Base-by-base conservation (phyloP, 2,888 invertebrate species). In the Eupsilia transversa region DNA sequence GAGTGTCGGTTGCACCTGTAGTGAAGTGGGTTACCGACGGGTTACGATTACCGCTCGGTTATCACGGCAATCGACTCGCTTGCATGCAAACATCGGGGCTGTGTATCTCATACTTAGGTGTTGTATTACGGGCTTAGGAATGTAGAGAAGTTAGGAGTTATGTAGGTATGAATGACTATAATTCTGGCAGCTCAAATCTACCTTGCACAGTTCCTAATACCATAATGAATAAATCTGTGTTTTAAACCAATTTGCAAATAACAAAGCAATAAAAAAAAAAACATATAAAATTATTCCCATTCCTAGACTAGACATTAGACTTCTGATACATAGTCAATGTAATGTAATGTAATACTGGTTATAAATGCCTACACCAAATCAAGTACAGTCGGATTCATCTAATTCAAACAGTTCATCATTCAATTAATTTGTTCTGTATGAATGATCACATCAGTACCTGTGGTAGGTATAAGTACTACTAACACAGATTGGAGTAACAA, bases 1-100 rank as follows among this genome's bases (percentile, higher is more conserved):
- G 20, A 54, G 57, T 66, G 54, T 60, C 59, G 49, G 66, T 72
- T 43, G 38, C 76, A 80, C 80, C 79, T 83, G 74, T 79, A 67
- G 54, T 54, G 27, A 70, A 74, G 57, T 73, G 33, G 83, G 83
- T 78, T 78, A 66, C 60, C 33, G 46, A 23, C 61, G 30, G 67
- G 64, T 67, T 70, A 59, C 74, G 80, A 81, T 83, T 79, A 74
- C 74, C 54, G 54, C 52, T 33, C 54, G 57, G 74, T 83, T 80
- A 79, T 83, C 84, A 64, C 56, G 57, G 83, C 43, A 83, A 74
- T 41, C 46, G n/a, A 46, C 60, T 69, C 63, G 57, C 52, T 68
- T 17, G 59, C 64, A 43, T 72, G 74, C 57, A 46, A 59, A 54
- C 52, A 59, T 69, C 12, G 49, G 14, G 10, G 56, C 49, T 30